Evolutionary conservation across 2,888 invertebrate species (phyloP), one percentile per base, ranked within the genome.

Genomic region (Nematopogon swammerdamellus): DNA sequence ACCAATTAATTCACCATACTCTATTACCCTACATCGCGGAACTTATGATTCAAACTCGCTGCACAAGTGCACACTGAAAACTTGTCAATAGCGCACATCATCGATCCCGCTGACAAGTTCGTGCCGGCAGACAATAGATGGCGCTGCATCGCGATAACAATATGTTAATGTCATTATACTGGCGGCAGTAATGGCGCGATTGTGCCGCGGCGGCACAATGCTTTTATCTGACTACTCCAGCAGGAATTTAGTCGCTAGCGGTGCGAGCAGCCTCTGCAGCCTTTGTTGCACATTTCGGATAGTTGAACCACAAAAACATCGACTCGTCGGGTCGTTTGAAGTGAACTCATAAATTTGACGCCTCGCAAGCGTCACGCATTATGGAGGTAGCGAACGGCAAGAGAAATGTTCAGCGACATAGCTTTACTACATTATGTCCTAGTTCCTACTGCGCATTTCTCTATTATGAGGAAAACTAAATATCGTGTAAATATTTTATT

Each of bases 121-220:
- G 62, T 60, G 58, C 56, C 57, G 56, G 59, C 64, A 71, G 72
- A 76, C 77, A 77, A 77, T 73, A 77, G 77, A 76, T 77, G 77
- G 73, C 74, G 75, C 68, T 73, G 71, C 75, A 77, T 77, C 74
- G 67, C 70, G 76, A 76, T 77, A 77, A 75, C 71, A 75, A 76
- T 75, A 76, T 76, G 76, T 77, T 76, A 76, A 75, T 75, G 74
- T 72, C 70, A 75, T 75, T 72, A 77, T 76, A 77, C 76, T 73
- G 70, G 73, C 66, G 65, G 59, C 70, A 67, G 75, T 77, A 77
- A 77, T 77, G 74, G 75, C 63, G 68, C 72, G 74, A 75, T 74
- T 76, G 74, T 75, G 67, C 70, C 45, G 43, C 65, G 65, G 65
- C 67, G 66, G 68, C 70, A 77, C 75, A 76, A 76, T 76, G 75